A percentile compares a stretch with the other conserved stretches of the same genome.
Conservation (phyloP, 2,888 invertebrate genomes). For the Polymixis lichenea region DNA sequence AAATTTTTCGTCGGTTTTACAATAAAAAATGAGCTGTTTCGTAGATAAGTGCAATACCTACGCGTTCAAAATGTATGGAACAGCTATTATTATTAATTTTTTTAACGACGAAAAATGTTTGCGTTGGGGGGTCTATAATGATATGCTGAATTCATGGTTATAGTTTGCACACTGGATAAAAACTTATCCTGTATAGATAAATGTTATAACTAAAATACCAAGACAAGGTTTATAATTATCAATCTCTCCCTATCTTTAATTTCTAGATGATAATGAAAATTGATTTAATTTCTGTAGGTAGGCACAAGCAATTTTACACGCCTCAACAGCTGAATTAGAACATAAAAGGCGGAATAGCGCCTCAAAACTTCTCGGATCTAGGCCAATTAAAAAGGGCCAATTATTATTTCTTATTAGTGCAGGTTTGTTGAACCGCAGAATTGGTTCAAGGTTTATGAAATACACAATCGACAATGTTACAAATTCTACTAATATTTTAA, state of each 20-base stretch:
- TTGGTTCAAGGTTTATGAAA: slow-evolving; percentile 54
- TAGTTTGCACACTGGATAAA: no score
- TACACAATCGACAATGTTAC: slow-evolving; percentile 28
- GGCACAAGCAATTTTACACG: no score
- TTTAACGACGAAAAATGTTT: no score
- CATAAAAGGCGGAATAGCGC: slow-evolving; percentile 19
- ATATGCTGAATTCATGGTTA: no score
- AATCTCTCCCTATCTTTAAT: slow-evolving; percentile 1
- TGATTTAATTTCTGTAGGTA: no score
- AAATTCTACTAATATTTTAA: slow-evolving; percentile 5
- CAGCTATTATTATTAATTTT: no score
- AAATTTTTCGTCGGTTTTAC: no score
- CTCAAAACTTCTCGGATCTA: slow-evolving; percentile 17
- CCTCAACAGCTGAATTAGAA: neutral
- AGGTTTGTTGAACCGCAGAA: slow-evolving; percentile 46
- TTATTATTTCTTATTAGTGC: slow-evolving; percentile 44
- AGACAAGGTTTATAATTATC: neutral
- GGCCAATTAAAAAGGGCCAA: slow-evolving; percentile 48
- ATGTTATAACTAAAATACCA: neutral
- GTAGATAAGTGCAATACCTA: no score
- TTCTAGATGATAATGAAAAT: neutral
- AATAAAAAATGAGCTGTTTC: no score
- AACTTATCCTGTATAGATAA: no score
- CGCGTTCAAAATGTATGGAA: no score
- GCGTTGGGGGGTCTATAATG: no score